phyloP scores from a whole-genome alignment of 1,140 invertebrate genomes.

The Drosophila eugracilis region DNA sequence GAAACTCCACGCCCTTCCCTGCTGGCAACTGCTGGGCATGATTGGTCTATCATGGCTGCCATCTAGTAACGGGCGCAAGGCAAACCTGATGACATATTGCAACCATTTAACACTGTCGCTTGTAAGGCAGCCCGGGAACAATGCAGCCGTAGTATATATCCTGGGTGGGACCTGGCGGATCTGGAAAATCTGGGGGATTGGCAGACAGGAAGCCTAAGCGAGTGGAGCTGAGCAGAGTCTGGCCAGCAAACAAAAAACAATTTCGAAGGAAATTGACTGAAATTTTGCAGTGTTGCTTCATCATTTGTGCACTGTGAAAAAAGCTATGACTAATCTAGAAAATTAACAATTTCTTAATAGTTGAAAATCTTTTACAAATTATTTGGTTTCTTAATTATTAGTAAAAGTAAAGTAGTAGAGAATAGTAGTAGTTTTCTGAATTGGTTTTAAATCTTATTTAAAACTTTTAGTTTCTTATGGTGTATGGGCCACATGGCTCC shows the following conservation, averaged over 20 bases:
- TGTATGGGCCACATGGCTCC: slow-evolving; percentile 51
- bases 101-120: slow-evolving; percentile 84
- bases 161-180: neutral
- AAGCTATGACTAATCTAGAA: neutral
- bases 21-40: slow-evolving; percentile 57
- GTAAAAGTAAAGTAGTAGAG: too few relatives aligned
- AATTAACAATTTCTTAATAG: neutral
- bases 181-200: slow-evolving; percentile 1
- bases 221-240: slow-evolving; percentile 49
- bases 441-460: too few relatives aligned
- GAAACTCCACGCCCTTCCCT: slow-evolving; percentile 1
- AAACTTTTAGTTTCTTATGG: too few relatives aligned
- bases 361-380: too few relatives aligned
- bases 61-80: slow-evolving; percentile 63
- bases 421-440: too few relatives aligned
- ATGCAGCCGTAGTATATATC: slow-evolving; percentile 53
- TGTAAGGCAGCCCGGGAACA: slow-evolving; percentile 70
- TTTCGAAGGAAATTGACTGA: slow-evolving; percentile 82
- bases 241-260: slow-evolving; percentile 82
- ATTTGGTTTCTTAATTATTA: too few relatives aligned
- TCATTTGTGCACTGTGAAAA: slow-evolving; percentile 43
- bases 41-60: slow-evolving; percentile 79
- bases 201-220: slow-evolving; percentile 70
- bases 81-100: slow-evolving; percentile 83
- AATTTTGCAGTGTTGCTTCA: slow-evolving; percentile 83